Evolutionary conservation across 2,888 invertebrate species (phyloP), one percentile per base, ranked within the genome.

Genomic region (Chesias legatella): DNA sequence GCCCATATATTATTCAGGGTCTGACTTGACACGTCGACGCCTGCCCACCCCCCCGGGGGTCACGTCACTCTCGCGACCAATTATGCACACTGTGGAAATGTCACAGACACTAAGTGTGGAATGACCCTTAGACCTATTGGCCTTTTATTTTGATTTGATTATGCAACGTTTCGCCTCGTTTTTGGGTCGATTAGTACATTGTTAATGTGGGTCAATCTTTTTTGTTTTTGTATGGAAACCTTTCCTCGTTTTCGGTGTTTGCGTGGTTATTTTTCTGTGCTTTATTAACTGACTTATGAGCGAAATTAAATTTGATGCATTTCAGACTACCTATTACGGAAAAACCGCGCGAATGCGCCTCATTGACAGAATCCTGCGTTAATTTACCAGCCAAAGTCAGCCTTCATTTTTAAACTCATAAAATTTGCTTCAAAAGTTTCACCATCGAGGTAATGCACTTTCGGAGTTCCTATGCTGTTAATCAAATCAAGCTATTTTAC

Each of bases 111-210:
- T 85, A 79, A 80, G 71, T 60, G 54, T 56, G 47, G 60, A 67
- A 65, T 85, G 88, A 88, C 86, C 88, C 83, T 83, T 75, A 85
- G 69, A 86, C 86, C 86, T 73, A 86, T 79, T 86, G 83, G 77
- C 88, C 83, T 77, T 79, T 85, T 81, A 75, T 82, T 75, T 71
- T 68, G 63, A 68, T 68, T 51, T 48, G 44, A 47, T 52, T 50
- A 51, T 43, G 64, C 61, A 60, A 52, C 11, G 22, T 48, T 48
- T 51, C 43, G 37, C 50, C 40, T 39, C 37, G 52, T 58, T 54
- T 45, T 43, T 39, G 36, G 47, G 30, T 37, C 29, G 23, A 37
- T 41, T 43, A 42, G 38, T 58, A 29, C 51, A 58, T 60, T 33
- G 23, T 33, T 47, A 43, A 59, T 33, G 39, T 33, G 39, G 31